A percentile compares a stretch with the other conserved stretches of the same genome.
Conservation (phyloP, 1,140 invertebrate genomes). For the Anastrepha obliqua region DNA sequence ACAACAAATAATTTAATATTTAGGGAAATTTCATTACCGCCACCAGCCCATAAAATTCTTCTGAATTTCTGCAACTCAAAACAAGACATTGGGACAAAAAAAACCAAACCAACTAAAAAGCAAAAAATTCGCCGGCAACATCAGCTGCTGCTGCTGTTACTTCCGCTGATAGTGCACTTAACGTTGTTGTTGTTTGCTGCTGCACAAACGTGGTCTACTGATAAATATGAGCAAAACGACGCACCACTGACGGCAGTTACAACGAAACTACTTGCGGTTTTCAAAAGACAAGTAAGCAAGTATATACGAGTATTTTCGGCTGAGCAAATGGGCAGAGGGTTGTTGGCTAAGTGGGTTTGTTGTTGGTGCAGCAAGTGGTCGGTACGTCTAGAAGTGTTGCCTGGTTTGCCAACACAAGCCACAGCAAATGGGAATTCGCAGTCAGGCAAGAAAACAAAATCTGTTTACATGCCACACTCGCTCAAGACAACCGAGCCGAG, state of each 20-base stretch:
- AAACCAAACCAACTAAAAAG: background rate
- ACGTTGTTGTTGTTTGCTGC: background rate
- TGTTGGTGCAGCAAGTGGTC: background rate
- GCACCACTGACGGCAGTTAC: constrained; percentile 2
- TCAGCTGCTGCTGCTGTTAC: background rate
- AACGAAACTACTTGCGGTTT: constrained; percentile 20
- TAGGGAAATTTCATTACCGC: background rate
- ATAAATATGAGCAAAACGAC: constrained; percentile 14
- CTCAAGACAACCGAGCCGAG: background rate
- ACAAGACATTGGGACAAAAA: background rate
- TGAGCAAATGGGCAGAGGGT: background rate
- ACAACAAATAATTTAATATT: background rate
- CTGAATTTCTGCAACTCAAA: background rate
- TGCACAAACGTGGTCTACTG: background rate
- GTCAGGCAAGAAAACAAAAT: constrained; percentile 45
- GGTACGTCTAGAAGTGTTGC: background rate
- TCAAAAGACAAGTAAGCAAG: background rate
- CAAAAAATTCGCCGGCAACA: background rate
- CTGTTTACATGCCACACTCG: constrained; percentile 45
- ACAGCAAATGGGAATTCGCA: constrained; percentile 41
- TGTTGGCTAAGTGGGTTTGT: background rate
- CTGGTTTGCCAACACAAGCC: constrained; percentile 27
- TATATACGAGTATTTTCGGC: background rate
- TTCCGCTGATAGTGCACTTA: background rate
- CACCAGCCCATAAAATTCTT: background rate